Evolutionary conservation across 2,888 invertebrate species (phyloP).

Genomic region (Oithona nana): DNA sequence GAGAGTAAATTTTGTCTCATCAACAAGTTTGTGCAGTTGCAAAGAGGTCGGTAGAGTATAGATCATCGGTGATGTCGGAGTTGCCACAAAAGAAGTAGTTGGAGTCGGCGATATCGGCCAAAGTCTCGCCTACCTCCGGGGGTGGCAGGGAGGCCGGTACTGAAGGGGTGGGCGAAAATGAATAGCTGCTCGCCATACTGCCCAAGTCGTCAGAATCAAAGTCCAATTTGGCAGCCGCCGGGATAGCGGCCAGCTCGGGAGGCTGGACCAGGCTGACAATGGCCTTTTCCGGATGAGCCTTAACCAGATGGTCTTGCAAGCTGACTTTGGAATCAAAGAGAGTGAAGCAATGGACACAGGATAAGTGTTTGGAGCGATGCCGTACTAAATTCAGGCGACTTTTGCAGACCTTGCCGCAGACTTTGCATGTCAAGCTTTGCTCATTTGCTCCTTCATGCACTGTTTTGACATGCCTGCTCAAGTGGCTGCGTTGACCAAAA

Average conservation of each 20-base stretch:
- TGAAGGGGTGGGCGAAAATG: neutral
- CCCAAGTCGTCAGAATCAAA: neutral
- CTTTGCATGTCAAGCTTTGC: neutral
- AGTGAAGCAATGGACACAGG: constrained; percentile 2
- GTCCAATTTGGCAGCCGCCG: neutral
- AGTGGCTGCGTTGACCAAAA: neutral
- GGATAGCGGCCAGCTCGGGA: no score
- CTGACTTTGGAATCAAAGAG: neutral
- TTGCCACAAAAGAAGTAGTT: neutral
- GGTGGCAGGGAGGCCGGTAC: neutral
- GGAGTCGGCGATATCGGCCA: neutral
- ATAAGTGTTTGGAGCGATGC: constrained; percentile 13
- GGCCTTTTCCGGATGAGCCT: constrained; percentile 4
- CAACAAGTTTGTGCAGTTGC: neutral
- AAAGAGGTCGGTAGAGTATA: neutral
- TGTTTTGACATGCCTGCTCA: neutral
- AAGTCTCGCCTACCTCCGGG: neutral
- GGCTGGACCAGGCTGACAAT: constrained; percentile 2
- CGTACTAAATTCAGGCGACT: neutral
- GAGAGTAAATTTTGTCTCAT: no score
- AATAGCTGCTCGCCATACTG: neutral
- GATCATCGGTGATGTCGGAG: neutral
- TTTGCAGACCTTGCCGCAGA: constrained; percentile 12
- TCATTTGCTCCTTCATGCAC: neutral
- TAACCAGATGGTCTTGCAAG: constrained; percentile 11